These are phyloP conservation scores for Pachyseris speciosa DNA, from an alignment of 64 coral and sea anemone genomes.

Conservation along the genomic window DNA sequence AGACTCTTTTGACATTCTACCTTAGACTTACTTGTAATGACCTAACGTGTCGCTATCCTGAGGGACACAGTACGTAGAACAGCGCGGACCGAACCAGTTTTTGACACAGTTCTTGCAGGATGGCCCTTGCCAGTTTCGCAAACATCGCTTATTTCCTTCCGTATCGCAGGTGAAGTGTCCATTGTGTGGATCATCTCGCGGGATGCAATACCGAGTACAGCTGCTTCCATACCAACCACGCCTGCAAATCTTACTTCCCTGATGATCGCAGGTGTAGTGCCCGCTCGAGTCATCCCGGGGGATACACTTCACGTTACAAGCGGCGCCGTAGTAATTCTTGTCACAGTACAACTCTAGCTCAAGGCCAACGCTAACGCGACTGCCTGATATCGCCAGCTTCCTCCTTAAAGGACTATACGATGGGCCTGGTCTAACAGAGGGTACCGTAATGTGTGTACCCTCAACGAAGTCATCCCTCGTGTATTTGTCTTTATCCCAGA, in stretches of 20 bases:
- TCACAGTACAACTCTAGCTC: constrained; percentile 69
- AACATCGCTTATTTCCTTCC: constrained; percentile 40
- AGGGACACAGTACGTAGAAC: constrained; percentile 26
- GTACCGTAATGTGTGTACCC: neutral
- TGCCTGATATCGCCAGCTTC: neutral
- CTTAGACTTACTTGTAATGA: constrained; percentile 62
- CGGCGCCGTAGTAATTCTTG: constrained; percentile 45
- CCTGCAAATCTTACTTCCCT: constrained; percentile 35
- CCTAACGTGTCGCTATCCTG: neutral
- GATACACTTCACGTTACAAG: constrained; percentile 40
- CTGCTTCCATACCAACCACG: constrained; percentile 51
- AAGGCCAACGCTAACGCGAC: constrained; percentile 9
- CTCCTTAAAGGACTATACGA: neutral
- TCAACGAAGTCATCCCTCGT: constrained; percentile 70
- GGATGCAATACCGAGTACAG: constrained; percentile 72
- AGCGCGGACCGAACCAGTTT: constrained; percentile 31
- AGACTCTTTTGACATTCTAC: too few species aligned
- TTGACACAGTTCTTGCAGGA: constrained; percentile 32
- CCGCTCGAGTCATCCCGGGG: constrained; percentile 52
- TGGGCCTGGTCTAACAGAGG: constrained; percentile 3
- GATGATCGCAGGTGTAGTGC: constrained; percentile 67
- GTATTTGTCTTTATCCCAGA: constrained; percentile 71
- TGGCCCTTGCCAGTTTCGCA: constrained; percentile 33
- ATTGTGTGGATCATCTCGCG: constrained; percentile 26
- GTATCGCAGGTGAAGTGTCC: constrained; percentile 69